Conservation (phyloP, 2,113 vertebrate species). For the Athene cunicularia region DNA sequence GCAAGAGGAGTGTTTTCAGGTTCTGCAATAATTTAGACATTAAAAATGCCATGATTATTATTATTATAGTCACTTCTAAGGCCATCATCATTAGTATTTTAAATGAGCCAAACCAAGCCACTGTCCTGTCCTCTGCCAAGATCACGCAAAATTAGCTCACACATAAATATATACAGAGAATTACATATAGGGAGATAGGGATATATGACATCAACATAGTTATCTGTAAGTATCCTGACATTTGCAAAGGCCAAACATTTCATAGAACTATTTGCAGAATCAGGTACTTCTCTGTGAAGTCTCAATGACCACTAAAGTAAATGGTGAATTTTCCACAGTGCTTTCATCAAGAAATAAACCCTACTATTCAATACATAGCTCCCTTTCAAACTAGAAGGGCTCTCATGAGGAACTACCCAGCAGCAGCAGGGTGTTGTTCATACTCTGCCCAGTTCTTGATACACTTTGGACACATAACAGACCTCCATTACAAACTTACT, state of each 20-base stretch:
- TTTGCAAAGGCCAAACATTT: background rate
- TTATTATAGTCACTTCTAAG: background rate
- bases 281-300: background rate
- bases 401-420: accelerated
- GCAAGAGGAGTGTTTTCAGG: background rate
- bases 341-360: background rate
- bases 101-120: background rate
- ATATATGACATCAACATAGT: background rate
- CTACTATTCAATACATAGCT: background rate
- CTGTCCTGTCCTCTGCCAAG: background rate
- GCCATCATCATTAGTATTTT: background rate
- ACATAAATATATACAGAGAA: background rate
- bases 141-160: background rate
- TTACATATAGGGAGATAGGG: background rate
- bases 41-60: background rate
- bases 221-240: background rate
- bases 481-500: too few relatives aligned
- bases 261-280: background rate
- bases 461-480: background rate
- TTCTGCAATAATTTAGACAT: slow-evolving; percentile 17
- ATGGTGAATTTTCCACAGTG: background rate
- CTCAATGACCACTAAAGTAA: background rate
- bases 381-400: background rate
- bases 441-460: background rate
- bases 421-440: background rate